Evolutionary conservation across 2,888 invertebrate species (phyloP), one percentile per base, ranked within the genome.

Genomic region (Meiosimyza decipiens): DNA sequence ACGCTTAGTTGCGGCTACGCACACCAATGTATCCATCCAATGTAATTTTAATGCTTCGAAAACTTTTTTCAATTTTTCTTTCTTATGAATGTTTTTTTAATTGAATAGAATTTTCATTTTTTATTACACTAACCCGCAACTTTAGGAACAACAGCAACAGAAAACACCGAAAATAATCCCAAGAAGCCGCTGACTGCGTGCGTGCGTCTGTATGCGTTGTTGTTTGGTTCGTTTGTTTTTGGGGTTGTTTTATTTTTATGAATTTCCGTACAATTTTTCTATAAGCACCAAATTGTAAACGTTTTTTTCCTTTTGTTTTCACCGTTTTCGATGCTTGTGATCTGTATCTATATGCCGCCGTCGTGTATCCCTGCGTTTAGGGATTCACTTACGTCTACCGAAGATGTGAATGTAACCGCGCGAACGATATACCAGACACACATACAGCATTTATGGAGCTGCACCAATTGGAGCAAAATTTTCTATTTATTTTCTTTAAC

Each of bases 231-330:
- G 6, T 62, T 33, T 16, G n/a, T 9, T 40, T 28, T 62, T 62
- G 60, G 60, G 60, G 60, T 62, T 62, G 60, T 62, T 62, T 62
- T 62, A 62, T 40, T 47, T 62, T 62, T 33, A 40, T 40, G 40
- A 40, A 40, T 40, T 40, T 40, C 40, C 40, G 40, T 40, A 40
- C 40, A 40, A 40, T 9, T 40, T 40, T 40, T 7, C 9, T 1
- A 40, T 9, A 40, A 9, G 40, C 40, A 40, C 40, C 40, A 9
- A 1, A 40, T 9, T 40, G 9, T 7, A 40, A 40, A 40, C 9
- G 60, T 40, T 62, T 62, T 47, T 40, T 62, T 62, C 15, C 47
- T 62, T 62, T 62, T 40, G 60, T 62, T 40, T 40, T 57, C 22
- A 18, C 22, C 40, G 7, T 40, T 28, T 28, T 33, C 40, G 9